A percentile compares a stretch with the other conserved stretches of the same genome.
Evolutionary conservation across 2,888 invertebrate genomes (phyloP).

Genomic region (Notocelia uddmanniana): DNA sequence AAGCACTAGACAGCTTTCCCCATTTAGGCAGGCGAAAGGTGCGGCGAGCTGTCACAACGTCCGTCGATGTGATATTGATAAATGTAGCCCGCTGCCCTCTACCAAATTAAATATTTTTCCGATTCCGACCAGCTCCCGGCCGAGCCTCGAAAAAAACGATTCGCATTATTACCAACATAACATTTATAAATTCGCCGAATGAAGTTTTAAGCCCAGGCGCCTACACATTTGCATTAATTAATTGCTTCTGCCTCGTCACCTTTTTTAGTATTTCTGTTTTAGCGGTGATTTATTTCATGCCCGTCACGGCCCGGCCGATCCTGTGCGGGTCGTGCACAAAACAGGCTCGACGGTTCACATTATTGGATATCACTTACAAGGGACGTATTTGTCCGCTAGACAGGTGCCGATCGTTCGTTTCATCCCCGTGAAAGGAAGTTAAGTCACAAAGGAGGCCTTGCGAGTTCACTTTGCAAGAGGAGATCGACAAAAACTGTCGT

Average conservation of each 20-base stretch:
- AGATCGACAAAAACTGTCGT: conserved; percentile 69
- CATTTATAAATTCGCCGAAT: conserved; percentile 44
- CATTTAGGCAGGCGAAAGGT: conserved; percentile 65
- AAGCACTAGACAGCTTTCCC: conserved; percentile 60
- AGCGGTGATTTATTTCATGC: conserved; percentile 63
- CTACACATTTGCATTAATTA: conserved; percentile 61
- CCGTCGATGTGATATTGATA: conserved; percentile 79
- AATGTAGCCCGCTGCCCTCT: conserved; percentile 71
- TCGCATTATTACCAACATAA: conserved; percentile 70
- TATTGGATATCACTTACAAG: conserved; percentile 77
- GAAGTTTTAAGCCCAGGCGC: conserved; percentile 34
- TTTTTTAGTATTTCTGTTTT: conserved; percentile 65
- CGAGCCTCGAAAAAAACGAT: conserved; percentile 58
- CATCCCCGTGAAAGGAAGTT: conserved; percentile 64
- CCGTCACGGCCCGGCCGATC: conserved; percentile 51
- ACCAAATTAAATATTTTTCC: conserved; percentile 72
- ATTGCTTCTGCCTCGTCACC: conserved; percentile 67
- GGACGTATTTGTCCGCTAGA: conserved; percentile 63
- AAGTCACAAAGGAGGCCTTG: conserved; percentile 64
- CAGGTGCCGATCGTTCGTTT: conserved; percentile 62
- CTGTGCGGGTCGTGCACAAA: conserved; percentile 62
- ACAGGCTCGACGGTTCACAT: conserved; percentile 62
- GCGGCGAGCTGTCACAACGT: conserved; percentile 66
- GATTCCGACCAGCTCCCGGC: conserved; percentile 60
- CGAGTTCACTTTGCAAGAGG: conserved; percentile 64